These are phyloP conservation scores for Bagarius yarrelli DNA, from an alignment of 2,113 vertebrate species.

Conservation along the genomic window DNA sequence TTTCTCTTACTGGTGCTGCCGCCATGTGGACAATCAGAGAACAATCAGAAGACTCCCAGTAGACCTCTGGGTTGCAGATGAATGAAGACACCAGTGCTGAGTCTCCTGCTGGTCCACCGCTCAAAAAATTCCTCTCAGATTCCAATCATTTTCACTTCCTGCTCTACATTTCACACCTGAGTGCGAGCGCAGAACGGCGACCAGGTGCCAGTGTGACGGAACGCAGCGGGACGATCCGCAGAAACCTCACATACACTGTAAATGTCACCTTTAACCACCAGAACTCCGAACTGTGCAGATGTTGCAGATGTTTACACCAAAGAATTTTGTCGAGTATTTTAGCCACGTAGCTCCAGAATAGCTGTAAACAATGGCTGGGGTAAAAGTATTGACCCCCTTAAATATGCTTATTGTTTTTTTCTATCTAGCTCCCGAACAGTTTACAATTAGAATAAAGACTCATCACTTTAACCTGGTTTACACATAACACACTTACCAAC, in stretches of 20 bases:
- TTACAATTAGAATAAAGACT: too few species aligned
- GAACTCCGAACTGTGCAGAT: not conserved
- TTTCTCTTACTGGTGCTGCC: not conserved
- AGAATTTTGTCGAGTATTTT: not conserved
- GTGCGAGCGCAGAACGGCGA: not conserved
- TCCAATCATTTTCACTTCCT: conserved; percentile 50
- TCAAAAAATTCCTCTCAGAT: conserved; percentile 45
- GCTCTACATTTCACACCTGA: not conserved
- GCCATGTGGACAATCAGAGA: conserved; percentile 1
- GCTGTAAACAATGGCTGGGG: too few species aligned
- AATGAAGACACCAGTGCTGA: not conserved
- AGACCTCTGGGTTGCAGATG: not conserved
- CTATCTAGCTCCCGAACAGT: too few species aligned
- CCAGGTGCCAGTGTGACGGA: not conserved
- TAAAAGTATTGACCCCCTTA: too few species aligned
- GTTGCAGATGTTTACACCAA: not conserved
- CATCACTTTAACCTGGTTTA: too few species aligned
- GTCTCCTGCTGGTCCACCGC: not conserved
- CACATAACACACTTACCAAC: too few species aligned
- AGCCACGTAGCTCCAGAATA: not conserved
- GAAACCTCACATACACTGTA: not conserved
- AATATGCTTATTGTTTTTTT: too few species aligned
- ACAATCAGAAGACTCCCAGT: not conserved
- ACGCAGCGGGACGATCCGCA: too few species aligned
- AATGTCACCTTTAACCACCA: not conserved